phyloP scores from a whole-genome alignment of 2,797 vertebrate genomes.

The Pachyuromys duprasi region DNA sequence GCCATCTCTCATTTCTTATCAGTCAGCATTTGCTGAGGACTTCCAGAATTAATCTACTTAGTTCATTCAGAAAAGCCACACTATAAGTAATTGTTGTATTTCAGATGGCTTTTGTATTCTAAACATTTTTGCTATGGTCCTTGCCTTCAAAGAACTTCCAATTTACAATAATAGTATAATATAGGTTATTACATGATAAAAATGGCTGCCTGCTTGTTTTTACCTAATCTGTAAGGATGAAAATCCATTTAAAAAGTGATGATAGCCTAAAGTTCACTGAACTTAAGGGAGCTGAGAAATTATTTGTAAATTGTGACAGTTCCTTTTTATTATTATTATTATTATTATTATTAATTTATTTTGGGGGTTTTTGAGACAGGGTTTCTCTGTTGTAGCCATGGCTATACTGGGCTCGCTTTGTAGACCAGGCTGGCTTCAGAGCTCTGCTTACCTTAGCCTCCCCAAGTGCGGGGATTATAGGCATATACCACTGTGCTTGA shows the following conservation, averaged over 20 bases:
- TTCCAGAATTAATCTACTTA: neutral
- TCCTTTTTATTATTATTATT: neutral
- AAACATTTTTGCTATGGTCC: neutral
- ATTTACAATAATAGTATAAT: neutral
- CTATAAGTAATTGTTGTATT: neutral
- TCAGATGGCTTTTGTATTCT: neutral
- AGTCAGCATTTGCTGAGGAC: neutral
- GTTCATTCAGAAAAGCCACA: neutral
- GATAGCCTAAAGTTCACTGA: neutral
- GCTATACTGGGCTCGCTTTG: too few relatives aligned
- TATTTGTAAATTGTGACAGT: slow-evolving; percentile 22
- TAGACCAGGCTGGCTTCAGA: too few relatives aligned
- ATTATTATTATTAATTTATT: too few relatives aligned
- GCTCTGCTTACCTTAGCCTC: too few relatives aligned
- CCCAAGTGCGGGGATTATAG: too few relatives aligned
- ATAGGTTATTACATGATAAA: neutral
- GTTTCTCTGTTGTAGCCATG: too few relatives aligned
- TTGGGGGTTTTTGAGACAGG: too few relatives aligned
- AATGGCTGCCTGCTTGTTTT: slow-evolving; percentile 12
- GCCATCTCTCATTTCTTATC: too few relatives aligned
- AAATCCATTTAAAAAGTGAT: slow-evolving; percentile 11
- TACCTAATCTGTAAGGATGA: neutral
- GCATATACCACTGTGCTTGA: too few relatives aligned
- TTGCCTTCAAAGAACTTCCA: neutral
- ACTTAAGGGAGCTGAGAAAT: slow-evolving; percentile 8